Base-by-base conservation (phyloP, 1,140 invertebrate genomes). In the Ctenoplectra terminalis region DNA sequence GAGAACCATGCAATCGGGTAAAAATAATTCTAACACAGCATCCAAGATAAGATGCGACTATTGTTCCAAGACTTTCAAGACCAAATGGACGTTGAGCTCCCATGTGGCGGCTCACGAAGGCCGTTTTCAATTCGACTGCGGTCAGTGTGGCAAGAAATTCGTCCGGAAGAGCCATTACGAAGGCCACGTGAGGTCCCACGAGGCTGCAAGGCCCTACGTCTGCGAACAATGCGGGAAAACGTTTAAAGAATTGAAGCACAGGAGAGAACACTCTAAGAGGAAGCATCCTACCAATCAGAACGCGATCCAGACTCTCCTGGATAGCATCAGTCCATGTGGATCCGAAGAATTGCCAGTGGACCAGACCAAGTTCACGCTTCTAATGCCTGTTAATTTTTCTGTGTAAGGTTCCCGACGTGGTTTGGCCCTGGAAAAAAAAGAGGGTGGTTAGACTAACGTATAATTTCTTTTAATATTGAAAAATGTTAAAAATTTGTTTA, bases 81-180 rank as follows among this genome's bases (percentile, higher is more conserved):
- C 93, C 0, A 93, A 94, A 58, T 94, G 93, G 93, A 94, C 93
- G 0, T 61, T 93, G n/a, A 93, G 90, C 71, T 93, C 93, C 4
- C 93, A 94, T 54, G 92, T 94, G 0, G 93, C 93, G 0, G 93
- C 93, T 8, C 93, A 93, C 76, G 92, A 94, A 58, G 93, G 93
- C 20, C 90, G 93, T 11, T 94, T 90, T 40, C 93, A 94, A 63
- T 94, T 92, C 29, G 91, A 92, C 40, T 94, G 93, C 70, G 87
- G 90, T 17, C 91, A 92, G 50, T 94, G 93, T 52, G 93, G 91
- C 8, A 94, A 94, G 60, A 93, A 92, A 76, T 94, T 94, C 52
- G 93, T 94, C 0, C 78, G 94, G 2, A 94, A 94, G 54, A 94
- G 92, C 23, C 94, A 94, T 34, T 94, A 92, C 29, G 92, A 94